Base-by-base conservation (phyloP, 2,797 vertebrate species). In the Poeciliopsis paucimaculata region DNA sequence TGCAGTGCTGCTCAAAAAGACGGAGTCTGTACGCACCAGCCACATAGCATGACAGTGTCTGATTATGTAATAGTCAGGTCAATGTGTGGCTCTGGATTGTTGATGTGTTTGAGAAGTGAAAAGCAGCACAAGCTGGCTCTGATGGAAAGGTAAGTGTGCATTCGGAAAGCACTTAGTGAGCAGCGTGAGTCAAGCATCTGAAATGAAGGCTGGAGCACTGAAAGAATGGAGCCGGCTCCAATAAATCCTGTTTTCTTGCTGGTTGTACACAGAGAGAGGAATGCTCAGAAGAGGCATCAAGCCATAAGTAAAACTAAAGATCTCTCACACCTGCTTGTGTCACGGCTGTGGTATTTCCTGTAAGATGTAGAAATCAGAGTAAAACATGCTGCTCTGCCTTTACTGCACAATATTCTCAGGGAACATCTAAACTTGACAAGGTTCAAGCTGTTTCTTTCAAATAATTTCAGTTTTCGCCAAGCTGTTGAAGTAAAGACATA, bases 41-140 rank as follows among this genome's bases (percentile, higher is more conserved):
- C 68, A 46, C n/a, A 72, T 7, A n/a, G 45, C 68, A 45, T 28
- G 43, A 3, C 41, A 8, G 13, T n/a, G 20, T 45, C 11, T 71
- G 41, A 71, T 45, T 71, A 71, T 71, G 68, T 72, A 72, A 72
- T 5, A 71, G 43, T 13, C 43, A 45, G 68, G n/a, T 71, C 43
- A 8, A 28, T 46, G 49, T 43, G 36, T 9, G 26, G 41, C 51
- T 41, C 23, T 1, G 36, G 36, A 36, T 18, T 26, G 39, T 41
- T 55, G 18, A 41, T 55, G 34, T 41, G 23, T n/a, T 53, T 73
- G 31, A 34, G 72, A 55, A 15, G 68, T 72, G 8, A 72, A 28
- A 28, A 31, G 41, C 66, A 70, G 26, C 41, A 46, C 41, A 4
- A n/a, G 41, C 13, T 26, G 64, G 64, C 36, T 12, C 39, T 45